phyloP scores from a whole-genome alignment of 2,888 invertebrate genomes.

The Philereme transversata region DNA sequence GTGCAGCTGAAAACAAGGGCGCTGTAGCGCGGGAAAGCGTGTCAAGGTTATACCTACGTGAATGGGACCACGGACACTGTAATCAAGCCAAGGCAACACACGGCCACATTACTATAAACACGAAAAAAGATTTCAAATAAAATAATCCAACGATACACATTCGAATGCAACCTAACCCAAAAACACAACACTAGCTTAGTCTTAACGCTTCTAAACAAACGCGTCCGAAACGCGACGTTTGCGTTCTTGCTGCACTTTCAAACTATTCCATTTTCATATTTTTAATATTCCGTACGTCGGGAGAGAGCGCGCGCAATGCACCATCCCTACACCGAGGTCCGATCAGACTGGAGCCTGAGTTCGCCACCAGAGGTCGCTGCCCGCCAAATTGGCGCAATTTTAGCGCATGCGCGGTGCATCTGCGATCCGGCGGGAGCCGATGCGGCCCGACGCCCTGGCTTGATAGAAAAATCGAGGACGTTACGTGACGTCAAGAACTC shows the following conservation, averaged over 20 bases:
- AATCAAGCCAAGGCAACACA: slow-evolving; percentile 53
- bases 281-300: slow-evolving; percentile 66
- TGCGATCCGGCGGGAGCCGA: slow-evolving; percentile 72
- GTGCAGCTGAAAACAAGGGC: slow-evolving; percentile 77
- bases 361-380: slow-evolving; percentile 77
- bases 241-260: slow-evolving; percentile 56
- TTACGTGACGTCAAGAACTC: slow-evolving; percentile 78
- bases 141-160: slow-evolving; percentile 35
- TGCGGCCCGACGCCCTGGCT: slow-evolving; percentile 74
- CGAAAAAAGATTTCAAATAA: slow-evolving; percentile 36
- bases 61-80: slow-evolving; percentile 67
- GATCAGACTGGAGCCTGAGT: slow-evolving; percentile 72
- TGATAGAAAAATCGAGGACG: slow-evolving; percentile 81
- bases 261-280: slow-evolving; percentile 74
- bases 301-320: slow-evolving; percentile 64
- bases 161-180: slow-evolving; percentile 54
- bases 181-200: slow-evolving; percentile 55
- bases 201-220: slow-evolving; percentile 37
- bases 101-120: slow-evolving; percentile 48
- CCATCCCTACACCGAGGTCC: slow-evolving; percentile 67
- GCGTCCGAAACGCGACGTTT: slow-evolving; percentile 43
- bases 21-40: slow-evolving; percentile 78
- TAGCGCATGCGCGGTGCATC: slow-evolving; percentile 74
- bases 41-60: slow-evolving; percentile 76
- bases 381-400: slow-evolving; percentile 81